Evolutionary conservation across 2,113 vertebrate species (phyloP), one percentile per base, ranked within the genome.

Genomic region (Cepphus grylle): DNA sequence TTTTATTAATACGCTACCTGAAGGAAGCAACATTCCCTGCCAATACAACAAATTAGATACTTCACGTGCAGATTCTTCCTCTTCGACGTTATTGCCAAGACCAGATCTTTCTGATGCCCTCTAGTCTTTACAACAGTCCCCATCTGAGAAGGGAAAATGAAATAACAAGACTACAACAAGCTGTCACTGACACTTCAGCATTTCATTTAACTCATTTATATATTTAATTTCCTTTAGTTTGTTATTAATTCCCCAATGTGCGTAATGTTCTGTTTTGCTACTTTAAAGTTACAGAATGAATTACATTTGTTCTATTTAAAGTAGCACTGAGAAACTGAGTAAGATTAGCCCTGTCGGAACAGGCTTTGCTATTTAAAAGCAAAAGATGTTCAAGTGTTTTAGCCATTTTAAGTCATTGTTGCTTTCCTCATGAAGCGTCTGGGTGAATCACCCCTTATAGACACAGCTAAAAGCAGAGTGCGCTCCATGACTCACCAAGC

Each of bases 391-490:
- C 43, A 90, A 85, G 92, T 79, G 56, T 94, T 98, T 97, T 81
- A 94, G 94, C 83, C 95, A 96, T 96, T 97, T 90, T 95, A 91
- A 97, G 92, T 88, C 88, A 96, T 79, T 96, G 94, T 85, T 94
- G 76, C 66, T 92, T 76, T 95, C 88, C 66, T 73, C 84, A 32
- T 15, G 45, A 82, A 92, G 43, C 13, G 38, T 89, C 86, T 76
- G 95, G 61, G 59, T 56, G 69, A 96, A 76, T 62, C 0, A 4
- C 67, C 80, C 18, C 1, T 58, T 61, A 92, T 20, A 95, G 90
- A 29, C 61, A 49, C 53, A 94, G 93, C 93, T 95, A 96, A 94
- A 96, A 96, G 62, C 81, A 93, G 85, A 94, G 40, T 49, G 8
- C 6, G 11, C 52, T 86, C 81, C 7, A 15, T 66, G 78, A 74